Conservation (phyloP, 2,113 vertebrate species). For the Rhynchopsitta pachyrhyncha region DNA sequence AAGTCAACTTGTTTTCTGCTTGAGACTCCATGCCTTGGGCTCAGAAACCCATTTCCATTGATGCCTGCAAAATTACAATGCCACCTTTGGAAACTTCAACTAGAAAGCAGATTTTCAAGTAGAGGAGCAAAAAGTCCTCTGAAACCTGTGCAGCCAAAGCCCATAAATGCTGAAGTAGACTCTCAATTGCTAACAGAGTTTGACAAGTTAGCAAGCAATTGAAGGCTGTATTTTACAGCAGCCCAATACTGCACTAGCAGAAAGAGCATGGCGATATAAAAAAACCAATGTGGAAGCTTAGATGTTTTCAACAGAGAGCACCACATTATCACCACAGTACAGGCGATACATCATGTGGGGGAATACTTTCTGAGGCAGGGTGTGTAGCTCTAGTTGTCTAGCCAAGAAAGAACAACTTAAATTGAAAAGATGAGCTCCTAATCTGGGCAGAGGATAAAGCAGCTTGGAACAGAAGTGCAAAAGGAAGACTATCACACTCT, state of each 20-base stretch:
- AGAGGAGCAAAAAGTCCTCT: background rate
- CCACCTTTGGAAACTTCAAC: background rate
- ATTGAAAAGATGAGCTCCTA: background rate
- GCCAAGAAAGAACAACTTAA: background rate
- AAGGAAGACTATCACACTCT: background rate
- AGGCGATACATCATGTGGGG: background rate
- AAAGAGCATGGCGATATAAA: background rate
- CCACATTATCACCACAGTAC: background rate
- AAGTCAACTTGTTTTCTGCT: background rate
- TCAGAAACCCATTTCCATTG: background rate
- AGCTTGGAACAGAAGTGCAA: background rate
- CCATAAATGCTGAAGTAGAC: background rate
- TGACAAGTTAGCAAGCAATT: background rate
- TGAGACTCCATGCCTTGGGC: background rate
- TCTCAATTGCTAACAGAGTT: background rate
- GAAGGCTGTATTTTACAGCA: background rate
- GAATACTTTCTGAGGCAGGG: background rate
- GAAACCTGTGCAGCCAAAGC: background rate
- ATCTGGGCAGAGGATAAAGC: background rate
- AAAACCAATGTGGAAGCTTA: background rate
- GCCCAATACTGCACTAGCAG: background rate
- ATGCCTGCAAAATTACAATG: background rate
- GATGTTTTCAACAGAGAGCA: background rate
- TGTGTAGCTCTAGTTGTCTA: background rate
- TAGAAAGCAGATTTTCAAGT: background rate